Base-by-base conservation (phyloP, 2,888 invertebrate genomes). In the Lasioglossum figueresi region DNA sequence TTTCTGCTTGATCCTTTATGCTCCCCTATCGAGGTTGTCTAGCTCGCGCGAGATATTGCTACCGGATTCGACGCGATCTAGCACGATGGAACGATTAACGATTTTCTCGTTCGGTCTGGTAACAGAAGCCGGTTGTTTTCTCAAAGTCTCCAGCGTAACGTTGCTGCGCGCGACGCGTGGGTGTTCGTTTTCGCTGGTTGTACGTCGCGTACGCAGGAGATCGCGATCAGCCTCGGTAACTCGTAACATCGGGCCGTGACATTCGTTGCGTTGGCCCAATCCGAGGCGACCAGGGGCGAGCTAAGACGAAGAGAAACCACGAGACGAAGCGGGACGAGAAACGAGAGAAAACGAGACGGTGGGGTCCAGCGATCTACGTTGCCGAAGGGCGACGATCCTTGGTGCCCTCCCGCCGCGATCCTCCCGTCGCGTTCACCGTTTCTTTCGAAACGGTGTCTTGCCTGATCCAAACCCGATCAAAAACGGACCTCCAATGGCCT, bases 231-330 rank as follows among this genome's bases (percentile, higher is more conserved):
- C 34, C 16, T 31, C 34, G 10, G 34, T 34, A 31, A 66, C 8
- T 14, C 31, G 56, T 74, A 63, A 34, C 59, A 43, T 63, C 45
- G 43, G 59, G 52, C 27, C 78, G 70, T 56, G 19, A 70, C 74
- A 12, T 68, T 68, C 70, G 70, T 84, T 84, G 84, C 84, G 85
- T 84, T 85, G 85, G 85, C 76, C 85, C n/a, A 48, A 71, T n/a
- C 77, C 12, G 68, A 74, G 77, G 23, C 23, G 34, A 68, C 76
- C 56, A 12, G 56, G 12, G n/a, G 4, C 56, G 56, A n/a, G 23
- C 23, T 10, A 52, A 52, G 23, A n/a, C 48, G 48, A 52, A 23
- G 52, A 40, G 40, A 1, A 40, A 8, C 40, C 31, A 31, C 31
- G 31, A 37, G 37, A 37, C 19, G 52, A 52, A 14, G 31, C 27